Conservation (phyloP, 2,113 vertebrate species). For the Callorhinus ursinus region DNA sequence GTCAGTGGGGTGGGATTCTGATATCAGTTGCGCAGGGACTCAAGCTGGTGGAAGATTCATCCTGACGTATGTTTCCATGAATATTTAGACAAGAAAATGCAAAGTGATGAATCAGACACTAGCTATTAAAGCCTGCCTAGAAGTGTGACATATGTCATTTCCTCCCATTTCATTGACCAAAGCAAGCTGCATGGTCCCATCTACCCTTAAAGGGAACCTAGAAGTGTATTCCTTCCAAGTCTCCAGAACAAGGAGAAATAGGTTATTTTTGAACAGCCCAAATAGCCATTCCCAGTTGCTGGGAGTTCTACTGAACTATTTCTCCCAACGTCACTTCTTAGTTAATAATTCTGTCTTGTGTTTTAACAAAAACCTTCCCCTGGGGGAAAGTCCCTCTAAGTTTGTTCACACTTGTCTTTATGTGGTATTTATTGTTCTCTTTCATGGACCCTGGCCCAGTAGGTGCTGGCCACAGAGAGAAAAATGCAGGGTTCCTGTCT, state of each 20-base stretch:
- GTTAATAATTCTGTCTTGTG: conserved; percentile 4
- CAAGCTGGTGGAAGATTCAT: neutral
- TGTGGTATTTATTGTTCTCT: neutral
- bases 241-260: neutral
- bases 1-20: neutral
- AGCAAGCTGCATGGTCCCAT: neutral
- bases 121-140: neutral
- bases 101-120: neutral
- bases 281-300: neutral
- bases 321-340: conserved; percentile 7
- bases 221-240: neutral
- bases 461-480: neutral
- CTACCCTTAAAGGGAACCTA: neutral
- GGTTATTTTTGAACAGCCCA: neutral
- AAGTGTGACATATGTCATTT: neutral
- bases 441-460: neutral
- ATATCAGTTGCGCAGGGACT: neutral
- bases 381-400: neutral
- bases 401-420: neutral
- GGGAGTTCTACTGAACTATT: neutral
- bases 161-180: neutral
- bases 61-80: neutral
- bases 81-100: neutral
- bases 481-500: neutral
- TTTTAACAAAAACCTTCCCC: conserved; percentile 8